phyloP scores from a whole-genome alignment of 35 echinoderm and acorn worm species.

The Apostichopus californicus region DNA sequence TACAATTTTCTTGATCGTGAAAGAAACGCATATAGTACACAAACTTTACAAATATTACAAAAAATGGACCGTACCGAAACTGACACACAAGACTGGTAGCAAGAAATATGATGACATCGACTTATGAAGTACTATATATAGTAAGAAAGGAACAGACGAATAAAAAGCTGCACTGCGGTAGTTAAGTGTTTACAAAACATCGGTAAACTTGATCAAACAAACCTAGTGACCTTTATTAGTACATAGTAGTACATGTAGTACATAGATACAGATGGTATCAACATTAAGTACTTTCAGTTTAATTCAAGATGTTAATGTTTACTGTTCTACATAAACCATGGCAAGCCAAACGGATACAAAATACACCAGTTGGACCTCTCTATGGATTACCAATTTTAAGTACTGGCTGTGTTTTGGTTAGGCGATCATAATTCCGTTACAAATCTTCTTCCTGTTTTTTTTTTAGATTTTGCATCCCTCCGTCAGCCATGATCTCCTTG shows the following conservation, averaged over 20 bases:
- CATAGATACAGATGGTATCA: background rate
- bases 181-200: background rate
- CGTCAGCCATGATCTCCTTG: too few relatives aligned
- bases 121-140: background rate
- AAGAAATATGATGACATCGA: constrained; percentile 34
- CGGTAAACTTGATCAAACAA: background rate
- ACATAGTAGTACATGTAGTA: background rate
- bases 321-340: too few relatives aligned
- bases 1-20: background rate
- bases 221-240: background rate
- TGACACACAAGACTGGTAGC: background rate
- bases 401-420: too few relatives aligned
- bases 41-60: constrained; percentile 32
- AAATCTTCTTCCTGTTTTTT: too few relatives aligned
- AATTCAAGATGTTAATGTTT: too few relatives aligned
- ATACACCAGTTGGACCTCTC: too few relatives aligned
- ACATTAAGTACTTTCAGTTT: background rate
- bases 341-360: too few relatives aligned
- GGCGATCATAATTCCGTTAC: too few relatives aligned
- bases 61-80: constrained; percentile 1
- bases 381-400: too few relatives aligned
- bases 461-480: too few relatives aligned
- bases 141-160: background rate
- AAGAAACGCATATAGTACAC: background rate
- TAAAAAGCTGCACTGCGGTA: constrained; percentile 16